Percentiles rank a stretch among this genome's conserved stretches.
Conservation (phyloP, 1,140 invertebrate genomes). For the Brachionus koreanus region DNA sequence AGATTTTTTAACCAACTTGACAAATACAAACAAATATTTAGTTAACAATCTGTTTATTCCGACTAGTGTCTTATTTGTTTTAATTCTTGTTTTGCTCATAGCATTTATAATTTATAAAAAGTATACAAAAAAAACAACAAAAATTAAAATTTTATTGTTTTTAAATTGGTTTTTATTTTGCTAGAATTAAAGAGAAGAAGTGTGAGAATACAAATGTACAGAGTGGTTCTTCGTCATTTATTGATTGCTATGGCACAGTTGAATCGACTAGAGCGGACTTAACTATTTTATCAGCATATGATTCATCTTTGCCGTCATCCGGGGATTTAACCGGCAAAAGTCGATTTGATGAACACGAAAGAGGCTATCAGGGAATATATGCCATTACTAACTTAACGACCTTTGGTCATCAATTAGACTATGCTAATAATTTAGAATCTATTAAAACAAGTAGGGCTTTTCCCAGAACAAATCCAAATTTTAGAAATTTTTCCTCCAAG, state of each 20-base stretch:
- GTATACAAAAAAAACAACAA: not conserved
- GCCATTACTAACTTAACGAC: not conserved
- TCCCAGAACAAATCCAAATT: constrained; percentile 31
- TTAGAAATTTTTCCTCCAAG: constrained; percentile 6
- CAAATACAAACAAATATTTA: not conserved
- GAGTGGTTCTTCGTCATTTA: not conserved
- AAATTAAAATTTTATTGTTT: not conserved
- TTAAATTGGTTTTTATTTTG: not conserved
- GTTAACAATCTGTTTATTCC: not conserved
- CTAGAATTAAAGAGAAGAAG: not conserved
- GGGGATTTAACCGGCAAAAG: not conserved
- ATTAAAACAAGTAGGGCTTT: not conserved
- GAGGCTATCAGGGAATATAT: not conserved
- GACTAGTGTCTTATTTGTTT: not conserved
- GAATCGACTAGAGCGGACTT: not conserved
- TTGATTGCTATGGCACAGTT: not conserved
- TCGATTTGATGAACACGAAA: not conserved
- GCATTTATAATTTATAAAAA: not conserved
- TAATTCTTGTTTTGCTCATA: not conserved
- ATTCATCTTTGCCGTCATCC: not conserved
- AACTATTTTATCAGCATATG: constrained; percentile 2
- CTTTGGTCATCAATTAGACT: not conserved
- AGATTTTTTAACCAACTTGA: not conserved
- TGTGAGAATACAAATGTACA: not conserved
- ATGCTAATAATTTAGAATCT: not conserved